Conservation (phyloP, 2,797 vertebrate genomes). For the Tiaroga cobitis region DNA sequence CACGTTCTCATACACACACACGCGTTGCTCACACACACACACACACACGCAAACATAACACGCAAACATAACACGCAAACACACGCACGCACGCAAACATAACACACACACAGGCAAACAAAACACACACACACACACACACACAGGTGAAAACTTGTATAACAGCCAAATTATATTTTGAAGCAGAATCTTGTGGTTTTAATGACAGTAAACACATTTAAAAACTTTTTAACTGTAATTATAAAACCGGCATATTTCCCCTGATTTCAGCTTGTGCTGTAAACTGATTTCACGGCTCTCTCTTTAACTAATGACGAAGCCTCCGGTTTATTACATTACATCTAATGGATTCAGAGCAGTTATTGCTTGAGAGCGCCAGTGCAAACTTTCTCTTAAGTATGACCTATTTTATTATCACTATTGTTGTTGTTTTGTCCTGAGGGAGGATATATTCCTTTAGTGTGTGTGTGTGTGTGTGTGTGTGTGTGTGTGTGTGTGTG, state of each 20-base stretch:
- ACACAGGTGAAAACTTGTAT: not conserved
- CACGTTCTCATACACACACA: not conserved
- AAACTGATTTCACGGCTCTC: not conserved
- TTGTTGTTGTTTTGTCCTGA: constrained; percentile 6
- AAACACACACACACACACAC: not conserved
- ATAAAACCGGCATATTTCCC: constrained; percentile 21
- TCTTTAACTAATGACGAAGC: constrained; percentile 11
- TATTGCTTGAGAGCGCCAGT: not conserved
- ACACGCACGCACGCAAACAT: too few relatives aligned
- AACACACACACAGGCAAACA: too few relatives aligned
- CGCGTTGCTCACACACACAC: rapidly evolving
- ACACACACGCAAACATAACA: rapidly evolving
- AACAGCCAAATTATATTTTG: not conserved
- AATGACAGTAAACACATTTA: not conserved
- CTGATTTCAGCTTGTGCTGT: constrained; percentile 5
- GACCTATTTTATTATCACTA: constrained; percentile 16
- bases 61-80: not conserved
- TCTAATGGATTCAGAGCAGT: not conserved
- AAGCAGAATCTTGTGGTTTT: not conserved
- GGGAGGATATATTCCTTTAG: not conserved
- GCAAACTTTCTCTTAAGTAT: not conserved
- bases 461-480: too few relatives aligned
- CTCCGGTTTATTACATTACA: constrained; percentile 38
- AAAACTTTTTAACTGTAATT: constrained; percentile 12
- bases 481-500: too few relatives aligned